phyloP scores from a whole-genome alignment of 2,113 vertebrate genomes.

The Plecturocebus donacophilus region DNA sequence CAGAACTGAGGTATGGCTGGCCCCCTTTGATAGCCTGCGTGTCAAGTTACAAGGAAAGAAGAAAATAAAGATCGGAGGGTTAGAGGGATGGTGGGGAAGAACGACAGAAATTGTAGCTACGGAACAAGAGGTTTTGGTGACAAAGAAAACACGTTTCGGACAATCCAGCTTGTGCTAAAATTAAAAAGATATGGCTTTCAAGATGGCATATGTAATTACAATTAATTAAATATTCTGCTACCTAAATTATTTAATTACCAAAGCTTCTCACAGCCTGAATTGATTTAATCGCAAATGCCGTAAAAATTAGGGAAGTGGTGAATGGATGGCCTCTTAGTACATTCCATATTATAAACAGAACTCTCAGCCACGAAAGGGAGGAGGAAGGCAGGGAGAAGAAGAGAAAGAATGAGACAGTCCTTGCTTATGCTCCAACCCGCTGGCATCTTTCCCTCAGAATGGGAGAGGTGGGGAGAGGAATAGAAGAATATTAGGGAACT shows the following conservation, averaged over 20 bases:
- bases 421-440: background rate
- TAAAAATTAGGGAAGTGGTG: constrained; percentile 58
- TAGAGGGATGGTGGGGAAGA: background rate
- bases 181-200: constrained; percentile 68
- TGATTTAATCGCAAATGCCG: constrained; percentile 73
- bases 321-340: constrained; percentile 27
- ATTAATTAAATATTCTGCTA: constrained; percentile 80
- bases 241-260: constrained; percentile 80
- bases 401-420: background rate
- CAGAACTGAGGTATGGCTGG: background rate
- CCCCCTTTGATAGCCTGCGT: background rate
- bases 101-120: background rate
- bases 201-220: constrained; percentile 72
- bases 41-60: background rate
- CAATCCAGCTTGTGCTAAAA: constrained; percentile 51
- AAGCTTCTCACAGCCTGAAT: constrained; percentile 66
- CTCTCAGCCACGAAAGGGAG: background rate
- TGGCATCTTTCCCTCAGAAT: background rate
- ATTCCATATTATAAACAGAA: constrained; percentile 8
- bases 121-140: background rate
- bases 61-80: background rate
- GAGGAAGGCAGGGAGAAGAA: background rate
- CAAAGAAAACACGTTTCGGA: constrained; percentile 42
- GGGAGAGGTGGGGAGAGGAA: fast-evolving
- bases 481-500: background rate